Evolutionary conservation across 2,888 invertebrate species (phyloP), one percentile per base, ranked within the genome.

Genomic region (Callinectes sapidus): DNA sequence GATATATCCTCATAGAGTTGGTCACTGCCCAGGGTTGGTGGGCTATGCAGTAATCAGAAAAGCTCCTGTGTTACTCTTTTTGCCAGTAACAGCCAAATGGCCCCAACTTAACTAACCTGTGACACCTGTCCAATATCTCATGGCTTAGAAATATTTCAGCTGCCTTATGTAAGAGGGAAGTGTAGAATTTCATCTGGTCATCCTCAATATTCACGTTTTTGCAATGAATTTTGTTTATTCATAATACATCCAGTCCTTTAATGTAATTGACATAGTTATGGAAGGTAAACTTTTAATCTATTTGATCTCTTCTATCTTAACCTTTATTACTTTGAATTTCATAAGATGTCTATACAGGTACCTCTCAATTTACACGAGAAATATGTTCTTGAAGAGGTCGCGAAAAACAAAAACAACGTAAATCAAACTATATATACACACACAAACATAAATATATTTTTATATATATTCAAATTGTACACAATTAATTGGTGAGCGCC

Each of bases 1-100:
- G 71, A 5, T 55, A 81, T 91, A 88, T 87, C 81, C 89, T 91
- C 89, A 89, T 91, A 85, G 55, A 91, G 87, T 87, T 6, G 42
- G 87, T 86, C 32, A 81, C n/a, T 89, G 66, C 28, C 35, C 28
- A 89, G 89, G 71, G 23, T 3, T 88, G 88, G 32, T 54, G 54
- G 28, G 89, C 14, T 39, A n/a, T 18, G 18, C 3, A 42, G 13
- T 89, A 48, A 42, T n/a, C 42, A 89, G 77, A 77, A 89, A 77
- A 35, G 28, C 55, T n/a, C 71, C 61, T 14, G 35, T 81, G 35
- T 81, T 35, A 81, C 35, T 10, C 35, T 81, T 35, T 42, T 28
- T 71, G 71, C 89, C 89, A 71, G 42, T 71, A 89, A 89, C 77
- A 77, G 71, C 28, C n/a, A 71, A 42, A 28, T 48, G 32, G 89